phyloP scores from a whole-genome alignment of 2,797 vertebrate species.

The Urosaurus nigricauda region DNA sequence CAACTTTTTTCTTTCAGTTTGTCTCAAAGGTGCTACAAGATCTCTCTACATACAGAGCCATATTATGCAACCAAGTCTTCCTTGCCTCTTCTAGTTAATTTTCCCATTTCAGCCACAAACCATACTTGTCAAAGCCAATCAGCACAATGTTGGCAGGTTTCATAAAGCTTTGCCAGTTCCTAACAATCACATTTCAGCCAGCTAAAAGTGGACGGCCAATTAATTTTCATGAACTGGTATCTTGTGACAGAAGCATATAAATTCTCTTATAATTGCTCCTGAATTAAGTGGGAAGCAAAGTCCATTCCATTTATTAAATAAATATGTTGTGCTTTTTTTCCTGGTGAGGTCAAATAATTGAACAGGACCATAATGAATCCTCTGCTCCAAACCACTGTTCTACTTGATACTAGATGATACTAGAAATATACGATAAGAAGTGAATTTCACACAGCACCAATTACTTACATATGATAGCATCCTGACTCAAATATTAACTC shows the following conservation, averaged over 20 bases:
- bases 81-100: constrained; percentile 55
- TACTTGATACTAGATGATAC: constrained; percentile 10
- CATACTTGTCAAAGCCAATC: constrained; percentile 62
- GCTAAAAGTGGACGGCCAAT: constrained; percentile 46
- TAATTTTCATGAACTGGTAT: constrained; percentile 64
- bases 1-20: no score
- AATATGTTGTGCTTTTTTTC: constrained; percentile 55
- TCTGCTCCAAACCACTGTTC: constrained; percentile 12
- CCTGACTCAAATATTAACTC: not conserved
- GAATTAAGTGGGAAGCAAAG: constrained; percentile 58
- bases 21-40: no score
- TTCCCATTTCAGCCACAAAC: constrained; percentile 56
- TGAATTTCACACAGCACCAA: not conserved
- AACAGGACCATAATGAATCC: constrained; percentile 43
- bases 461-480: not conserved
- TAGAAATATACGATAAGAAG: not conserved
- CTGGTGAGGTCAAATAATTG: constrained; percentile 43
- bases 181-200: constrained; percentile 41
- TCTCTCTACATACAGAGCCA: not conserved
- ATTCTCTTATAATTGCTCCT: constrained; percentile 62
- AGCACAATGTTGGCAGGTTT: constrained; percentile 33
- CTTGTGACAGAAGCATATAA: constrained; percentile 56
- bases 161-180: constrained; percentile 30
- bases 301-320: constrained; percentile 63
- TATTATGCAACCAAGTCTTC: constrained; percentile 16